Evolutionary conservation across 2,797 vertebrate genomes (phyloP).

Genomic region (Enteromius mattozi): DNA sequence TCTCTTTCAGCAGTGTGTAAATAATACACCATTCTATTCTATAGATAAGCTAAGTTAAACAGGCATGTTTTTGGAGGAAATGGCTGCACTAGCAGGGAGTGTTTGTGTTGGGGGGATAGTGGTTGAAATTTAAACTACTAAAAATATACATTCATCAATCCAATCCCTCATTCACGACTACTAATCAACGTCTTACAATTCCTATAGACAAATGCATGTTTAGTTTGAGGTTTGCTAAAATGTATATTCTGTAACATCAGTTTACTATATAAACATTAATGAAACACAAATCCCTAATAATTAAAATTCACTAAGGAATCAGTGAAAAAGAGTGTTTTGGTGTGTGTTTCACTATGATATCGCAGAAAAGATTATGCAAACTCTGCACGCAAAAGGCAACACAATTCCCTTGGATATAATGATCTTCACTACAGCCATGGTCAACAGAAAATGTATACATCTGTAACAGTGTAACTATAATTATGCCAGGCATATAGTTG

Average conservation of each 20-base stretch:
- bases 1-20: constrained; percentile 74
- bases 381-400: neutral
- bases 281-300: neutral
- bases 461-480: neutral
- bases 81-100: constrained; percentile 33
- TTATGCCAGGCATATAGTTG: neutral
- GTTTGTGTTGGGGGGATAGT: constrained; percentile 28
- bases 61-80: constrained; percentile 35
- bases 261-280: neutral
- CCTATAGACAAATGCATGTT: constrained; percentile 1
- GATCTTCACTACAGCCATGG: neutral
- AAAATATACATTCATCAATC: constrained; percentile 40
- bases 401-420: neutral
- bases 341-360: neutral
- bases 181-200: constrained; percentile 15
- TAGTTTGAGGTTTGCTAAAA: neutral
- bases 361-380: neutral
- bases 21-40: constrained; percentile 71
- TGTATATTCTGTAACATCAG: neutral
- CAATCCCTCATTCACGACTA: constrained; percentile 19
- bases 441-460: neutral
- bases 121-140: constrained; percentile 37
- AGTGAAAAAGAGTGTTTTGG: neutral
- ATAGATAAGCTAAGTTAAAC: constrained; percentile 50
- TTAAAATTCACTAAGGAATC: neutral